phyloP scores from a whole-genome alignment of 92 coral and sea anemone genomes.

The Porites evermanni region DNA sequence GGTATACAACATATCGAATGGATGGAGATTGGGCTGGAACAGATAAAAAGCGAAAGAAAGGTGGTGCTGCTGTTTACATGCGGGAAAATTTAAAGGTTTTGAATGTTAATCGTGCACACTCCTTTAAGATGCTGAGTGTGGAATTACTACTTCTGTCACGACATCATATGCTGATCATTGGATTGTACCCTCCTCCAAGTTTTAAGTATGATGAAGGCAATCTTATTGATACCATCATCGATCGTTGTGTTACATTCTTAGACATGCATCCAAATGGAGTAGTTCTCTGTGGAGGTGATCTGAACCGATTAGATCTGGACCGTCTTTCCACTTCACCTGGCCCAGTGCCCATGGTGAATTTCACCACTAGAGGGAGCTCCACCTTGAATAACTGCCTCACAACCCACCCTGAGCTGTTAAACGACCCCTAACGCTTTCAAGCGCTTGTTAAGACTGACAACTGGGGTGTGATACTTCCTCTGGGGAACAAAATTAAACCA shows the following conservation, averaged over 20 bases:
- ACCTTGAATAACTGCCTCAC: constrained; percentile 7
- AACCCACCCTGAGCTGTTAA: constrained; percentile 12
- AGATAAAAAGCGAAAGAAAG: constrained; percentile 3
- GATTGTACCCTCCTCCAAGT: constrained; percentile 40
- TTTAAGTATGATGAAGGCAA: background rate
- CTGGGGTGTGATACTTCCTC: background rate
- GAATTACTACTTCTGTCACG: no score
- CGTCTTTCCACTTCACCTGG: background rate
- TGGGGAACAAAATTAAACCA: no score
- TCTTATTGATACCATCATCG: background rate
- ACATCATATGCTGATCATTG: no score
- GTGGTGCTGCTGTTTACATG: constrained; percentile 30
- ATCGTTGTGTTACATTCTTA: background rate
- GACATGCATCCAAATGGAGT: background rate
- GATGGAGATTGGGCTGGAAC: constrained; percentile 41
- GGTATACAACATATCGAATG: constrained; percentile 41
- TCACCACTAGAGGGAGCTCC: no score
- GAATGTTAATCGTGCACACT: background rate
- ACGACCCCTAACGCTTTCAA: constrained; percentile 11
- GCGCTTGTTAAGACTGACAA: constrained; percentile 1
- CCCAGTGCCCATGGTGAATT: no score
- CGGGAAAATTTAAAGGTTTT: constrained; percentile 41
- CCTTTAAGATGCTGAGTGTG: constrained; percentile 26
- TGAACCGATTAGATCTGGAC: background rate
- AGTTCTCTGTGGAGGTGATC: constrained; percentile 44